Conservation (phyloP, 2,113 vertebrate genomes). For the Galbula dea region DNA sequence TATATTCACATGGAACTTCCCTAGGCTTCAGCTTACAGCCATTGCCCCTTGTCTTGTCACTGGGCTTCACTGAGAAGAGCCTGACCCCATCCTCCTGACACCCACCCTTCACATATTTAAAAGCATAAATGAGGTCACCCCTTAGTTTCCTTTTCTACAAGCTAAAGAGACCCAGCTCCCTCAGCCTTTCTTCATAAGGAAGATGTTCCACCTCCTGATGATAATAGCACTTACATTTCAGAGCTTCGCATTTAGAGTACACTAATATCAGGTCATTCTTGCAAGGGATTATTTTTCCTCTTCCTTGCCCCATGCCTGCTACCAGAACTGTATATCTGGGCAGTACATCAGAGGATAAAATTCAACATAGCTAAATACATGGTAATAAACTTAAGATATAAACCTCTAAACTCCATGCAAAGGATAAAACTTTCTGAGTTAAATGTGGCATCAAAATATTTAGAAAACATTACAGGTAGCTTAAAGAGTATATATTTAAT, state of each 20-base stretch:
- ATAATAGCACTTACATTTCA: constrained; percentile 3
- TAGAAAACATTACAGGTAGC: not conserved
- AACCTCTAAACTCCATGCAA: not conserved
- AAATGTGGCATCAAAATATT: not conserved
- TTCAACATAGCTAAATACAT: not conserved
- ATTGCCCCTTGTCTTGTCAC: no score
- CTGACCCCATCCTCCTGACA: no score
- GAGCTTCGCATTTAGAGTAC: not conserved
- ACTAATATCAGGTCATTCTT: not conserved
- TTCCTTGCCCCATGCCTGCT: not conserved
- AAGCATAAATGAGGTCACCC: no score
- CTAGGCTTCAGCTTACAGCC: no score
- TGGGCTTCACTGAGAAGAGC: no score
- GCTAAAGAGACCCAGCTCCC: no score
- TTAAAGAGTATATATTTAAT: not conserved
- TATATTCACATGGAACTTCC: no score
- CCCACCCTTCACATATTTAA: no score
- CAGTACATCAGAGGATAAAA: not conserved
- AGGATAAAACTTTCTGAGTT: not conserved
- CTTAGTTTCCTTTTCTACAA: no score
- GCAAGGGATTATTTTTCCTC: not conserved
- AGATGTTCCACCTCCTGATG: no score
- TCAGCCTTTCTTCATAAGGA: no score
- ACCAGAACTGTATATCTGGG: not conserved
- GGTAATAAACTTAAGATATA: not conserved